Evolutionary conservation across 2,888 invertebrate species (phyloP).

Genomic region (Microchrysa polita): DNA sequence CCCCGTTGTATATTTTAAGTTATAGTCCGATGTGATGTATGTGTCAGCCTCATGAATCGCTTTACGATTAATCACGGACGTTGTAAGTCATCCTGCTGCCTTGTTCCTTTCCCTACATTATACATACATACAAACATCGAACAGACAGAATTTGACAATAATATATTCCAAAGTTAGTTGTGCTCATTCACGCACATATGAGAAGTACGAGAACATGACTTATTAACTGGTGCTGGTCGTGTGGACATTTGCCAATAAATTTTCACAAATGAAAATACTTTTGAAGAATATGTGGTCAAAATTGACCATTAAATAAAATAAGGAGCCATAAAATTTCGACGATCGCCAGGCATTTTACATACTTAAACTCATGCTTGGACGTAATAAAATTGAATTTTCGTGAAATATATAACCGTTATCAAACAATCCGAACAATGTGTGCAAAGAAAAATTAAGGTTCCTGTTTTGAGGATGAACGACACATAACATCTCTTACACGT

Average conservation of each 20-base stretch:
- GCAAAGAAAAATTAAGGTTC: conserved; percentile 39
- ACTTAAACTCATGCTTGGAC: conserved; percentile 25
- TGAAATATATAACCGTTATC: conserved; percentile 37
- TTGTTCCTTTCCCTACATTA: too few species aligned
- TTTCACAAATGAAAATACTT: conserved; percentile 32
- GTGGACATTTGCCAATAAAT: conserved; percentile 30
- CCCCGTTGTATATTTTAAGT: conserved; percentile 17
- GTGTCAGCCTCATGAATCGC: conserved; percentile 48
- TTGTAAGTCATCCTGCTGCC: conserved; percentile 19
- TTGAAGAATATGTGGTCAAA: conserved; percentile 41
- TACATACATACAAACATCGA: conserved; percentile 4
- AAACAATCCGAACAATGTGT: conserved; percentile 39
- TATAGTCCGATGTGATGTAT: conserved; percentile 38
- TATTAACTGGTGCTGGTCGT: conserved; percentile 1
- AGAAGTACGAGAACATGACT: not conserved
- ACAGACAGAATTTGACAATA: not conserved
- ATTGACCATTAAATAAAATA: conserved; percentile 44
- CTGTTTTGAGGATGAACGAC: conserved; percentile 24
- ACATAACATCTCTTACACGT: conserved; percentile 18
- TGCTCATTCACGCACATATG: not conserved
- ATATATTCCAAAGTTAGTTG: not conserved
- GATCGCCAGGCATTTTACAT: conserved; percentile 36
- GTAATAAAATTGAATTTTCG: conserved; percentile 36
- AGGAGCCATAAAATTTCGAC: conserved; percentile 42
- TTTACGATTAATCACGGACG: conserved; percentile 47